Percentiles rank a stretch among this genome's conserved stretches.
These are phyloP conservation scores for Tachina grossa DNA, from an alignment of 2,888 invertebrate genomes.

Conservation along the genomic window DNA sequence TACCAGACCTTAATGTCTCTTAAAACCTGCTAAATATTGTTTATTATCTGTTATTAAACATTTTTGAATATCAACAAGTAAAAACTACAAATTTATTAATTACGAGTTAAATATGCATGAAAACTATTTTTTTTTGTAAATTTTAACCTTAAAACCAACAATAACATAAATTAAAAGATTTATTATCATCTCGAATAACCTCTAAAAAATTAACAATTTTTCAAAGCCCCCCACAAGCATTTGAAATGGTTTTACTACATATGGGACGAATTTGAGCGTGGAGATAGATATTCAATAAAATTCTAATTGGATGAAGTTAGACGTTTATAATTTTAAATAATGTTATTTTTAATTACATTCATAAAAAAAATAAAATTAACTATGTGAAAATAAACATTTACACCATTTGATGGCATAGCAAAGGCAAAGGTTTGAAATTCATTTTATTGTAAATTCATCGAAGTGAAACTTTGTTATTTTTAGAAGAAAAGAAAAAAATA, in stretches of 20 bases:
- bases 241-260: no score
- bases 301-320: conserved; percentile 11
- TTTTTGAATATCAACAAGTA: no score
- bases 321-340: not conserved
- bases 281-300: not conserved
- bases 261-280: not conserved
- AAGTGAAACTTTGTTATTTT: not conserved
- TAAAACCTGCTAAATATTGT: no score
- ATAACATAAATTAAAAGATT: conserved; percentile 1
- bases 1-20: no score
- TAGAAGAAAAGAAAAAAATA: not conserved
- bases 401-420: not conserved
- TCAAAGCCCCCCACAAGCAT: no score
- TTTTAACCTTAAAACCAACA: not conserved
- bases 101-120: not conserved
- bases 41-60: no score
- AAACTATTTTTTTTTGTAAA: not conserved
- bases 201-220: not conserved
- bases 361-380: not conserved
- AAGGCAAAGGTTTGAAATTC: not conserved
- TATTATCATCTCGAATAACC: not conserved
- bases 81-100: not conserved
- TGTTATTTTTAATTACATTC: not conserved
- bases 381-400: not conserved
- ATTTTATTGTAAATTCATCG: not conserved